A percentile compares a stretch with the other conserved stretches of the same genome.
Evolutionary conservation across 2,888 invertebrate species (phyloP).

Genomic region (Villa cingulata): DNA sequence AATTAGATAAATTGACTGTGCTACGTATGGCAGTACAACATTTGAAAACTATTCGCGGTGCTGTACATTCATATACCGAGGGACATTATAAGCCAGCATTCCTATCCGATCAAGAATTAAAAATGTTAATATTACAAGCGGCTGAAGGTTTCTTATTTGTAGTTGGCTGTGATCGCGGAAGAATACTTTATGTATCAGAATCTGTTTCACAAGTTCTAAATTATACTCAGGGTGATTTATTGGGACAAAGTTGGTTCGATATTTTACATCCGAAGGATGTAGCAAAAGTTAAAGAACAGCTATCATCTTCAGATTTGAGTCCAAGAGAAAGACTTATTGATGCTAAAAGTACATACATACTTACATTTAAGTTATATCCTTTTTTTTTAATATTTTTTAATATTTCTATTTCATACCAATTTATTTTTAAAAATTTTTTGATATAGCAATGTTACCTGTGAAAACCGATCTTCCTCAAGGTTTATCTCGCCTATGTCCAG

Average conservation of each 20-base stretch:
- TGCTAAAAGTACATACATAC: constrained; percentile 65
- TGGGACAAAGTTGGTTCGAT: constrained; percentile 89
- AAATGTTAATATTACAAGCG: constrained; percentile 69
- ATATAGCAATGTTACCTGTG: constrained; percentile 76
- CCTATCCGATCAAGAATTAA: constrained; percentile 74
- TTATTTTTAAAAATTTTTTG: too few relatives aligned
- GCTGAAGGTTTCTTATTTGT: constrained; percentile 86
- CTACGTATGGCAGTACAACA: constrained; percentile 90
- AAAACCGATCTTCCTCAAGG: constrained; percentile 71
- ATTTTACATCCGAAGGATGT: constrained; percentile 90
- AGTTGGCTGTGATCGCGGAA: constrained; percentile 83
- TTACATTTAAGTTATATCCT: too few relatives aligned
- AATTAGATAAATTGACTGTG: constrained; percentile 83
- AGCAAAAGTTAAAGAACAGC: constrained; percentile 86
- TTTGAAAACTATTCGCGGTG: constrained; percentile 61
- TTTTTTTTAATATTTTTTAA: too few relatives aligned
- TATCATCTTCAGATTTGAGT: constrained; percentile 77
- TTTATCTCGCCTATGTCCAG: constrained; percentile 67
- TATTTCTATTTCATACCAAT: too few relatives aligned
- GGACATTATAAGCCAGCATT: constrained; percentile 67
- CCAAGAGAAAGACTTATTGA: constrained; percentile 82
- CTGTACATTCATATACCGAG: constrained; percentile 60
- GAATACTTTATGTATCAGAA: constrained; percentile 78
- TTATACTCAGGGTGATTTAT: constrained; percentile 70
- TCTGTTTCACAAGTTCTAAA: constrained; percentile 71